Percentiles rank a stretch among this genome's conserved stretches.
phyloP scores from a whole-genome alignment of 2,797 vertebrate genomes.

The Ficedula albicollis region DNA sequence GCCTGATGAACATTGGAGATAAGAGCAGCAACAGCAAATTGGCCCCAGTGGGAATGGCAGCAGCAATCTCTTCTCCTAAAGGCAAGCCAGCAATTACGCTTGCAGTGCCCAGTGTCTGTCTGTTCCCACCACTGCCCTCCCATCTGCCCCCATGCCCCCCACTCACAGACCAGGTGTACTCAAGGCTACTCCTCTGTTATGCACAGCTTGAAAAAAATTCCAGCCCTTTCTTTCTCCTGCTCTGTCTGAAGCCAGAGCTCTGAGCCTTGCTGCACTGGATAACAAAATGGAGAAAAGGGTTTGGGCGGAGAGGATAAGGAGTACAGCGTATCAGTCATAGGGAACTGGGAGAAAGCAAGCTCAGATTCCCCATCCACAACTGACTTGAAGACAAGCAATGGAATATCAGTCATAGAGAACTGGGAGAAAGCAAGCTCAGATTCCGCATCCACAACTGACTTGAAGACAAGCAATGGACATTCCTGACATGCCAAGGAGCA shows the following conservation, averaged over 20 bases:
- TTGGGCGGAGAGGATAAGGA: not conserved
- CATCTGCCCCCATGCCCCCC: not conserved
- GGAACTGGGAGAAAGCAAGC: not conserved
- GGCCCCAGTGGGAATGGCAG: slow-evolving; percentile 70
- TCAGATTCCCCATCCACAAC: not conserved
- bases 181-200: slow-evolving; percentile 12
- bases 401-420: not conserved
- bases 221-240: not conserved
- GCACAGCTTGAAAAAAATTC: not conserved
- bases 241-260: not conserved
- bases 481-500: not conserved
- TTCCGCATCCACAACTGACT: not conserved
- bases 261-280: not conserved
- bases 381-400: not conserved
- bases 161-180: not conserved
- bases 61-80: slow-evolving; percentile 69
- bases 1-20: slow-evolving; percentile 68
- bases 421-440: not conserved
- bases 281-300: not conserved
- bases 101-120: slow-evolving; percentile 60
- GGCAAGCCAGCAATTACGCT: slow-evolving; percentile 67
- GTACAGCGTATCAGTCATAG: not conserved
- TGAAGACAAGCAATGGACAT: not conserved
- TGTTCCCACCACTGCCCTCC: slow-evolving; percentile 12
- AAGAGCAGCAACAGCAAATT: slow-evolving; percentile 76